Base-by-base conservation (phyloP, 2,113 vertebrate species). In the Microtus montanus region DNA sequence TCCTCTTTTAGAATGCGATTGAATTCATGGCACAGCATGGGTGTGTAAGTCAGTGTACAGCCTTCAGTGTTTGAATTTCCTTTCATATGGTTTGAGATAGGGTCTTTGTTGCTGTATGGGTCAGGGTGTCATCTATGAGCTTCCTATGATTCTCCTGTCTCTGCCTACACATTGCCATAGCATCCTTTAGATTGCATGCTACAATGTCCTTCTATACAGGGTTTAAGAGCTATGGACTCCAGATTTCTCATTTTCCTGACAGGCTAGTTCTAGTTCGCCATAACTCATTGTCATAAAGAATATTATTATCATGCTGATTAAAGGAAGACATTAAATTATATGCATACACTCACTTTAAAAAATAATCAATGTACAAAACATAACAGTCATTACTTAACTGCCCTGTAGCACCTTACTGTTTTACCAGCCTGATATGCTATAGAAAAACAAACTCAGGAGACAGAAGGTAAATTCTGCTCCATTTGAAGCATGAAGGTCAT, bases 241-340 rank as follows among this genome's bases (percentile, higher is more conserved):
- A 84, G n/a, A 44, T 15, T 8, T 64, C 38, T 33, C 38, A 30
- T 26, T 64, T 44, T 28, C 38, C 5, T 30, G 61, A 4, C 61
- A 33, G 4, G 15, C 26, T 4, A 84, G 14, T 64, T 44, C 8
- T 26, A 64, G 26, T 44, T 64, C 15, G 6, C 4, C 58, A 44
- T 3, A 84, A 38, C 7, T 41, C 38, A 84, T 64, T 44, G 13
- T 30, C 28, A 20, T 35, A 90, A 26, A 89, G 82, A 92, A 70
- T 92, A 22, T 5, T 90, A 71, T 86, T 24, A 54, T 74, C 17
- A 73, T 52, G 2, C 8, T 54, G 47, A 54, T 54, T 19, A 92
- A 91, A 54, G 89, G 52, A 83, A 89, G 20, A 35, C 4, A 89
- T 38, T 82, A 52, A 96, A 86, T 90, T 47, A 90, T 26, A 38